Base-by-base conservation (phyloP, 92 coral and sea anemone genomes). In the Parazoanthus atlanticus region DNA sequence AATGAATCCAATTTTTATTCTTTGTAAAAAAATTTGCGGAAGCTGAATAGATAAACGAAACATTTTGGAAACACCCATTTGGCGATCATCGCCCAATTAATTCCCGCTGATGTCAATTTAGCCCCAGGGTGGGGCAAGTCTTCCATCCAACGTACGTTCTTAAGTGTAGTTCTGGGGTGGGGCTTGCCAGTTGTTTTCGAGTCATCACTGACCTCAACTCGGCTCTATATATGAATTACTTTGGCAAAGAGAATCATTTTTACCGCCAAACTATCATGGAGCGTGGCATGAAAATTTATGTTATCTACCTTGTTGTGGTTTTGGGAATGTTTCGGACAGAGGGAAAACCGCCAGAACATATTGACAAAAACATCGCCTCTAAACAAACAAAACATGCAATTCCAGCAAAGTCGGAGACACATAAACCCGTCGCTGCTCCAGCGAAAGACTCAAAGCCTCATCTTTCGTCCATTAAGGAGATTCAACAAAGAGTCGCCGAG, bases 401-500 rank as follows among this genome's bases (percentile, higher is more conserved):
- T 36, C 88, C 77, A 2, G 77, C 33, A 23, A 64, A 84, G 32
- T 54, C 81, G 25, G 74, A 41, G 16, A 0, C 79, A 19, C 66
- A 54, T 0, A 84, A 36, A 43, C 40, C 67, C 29, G 25, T 36
- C 3, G 30, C 31, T 56, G 78, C 41, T 70, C 66, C 66, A 1
- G 67, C 40, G 16, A 65, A 82, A 29, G 38, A 17, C 15, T 25
- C 78, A 0, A 84, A 84, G n/a, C 41, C 87, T 71, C 87, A 41
- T 25, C 79, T 84, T 15, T 69, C 78, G 33, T 43, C 82, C 19
- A 26, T 89, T 0, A 92, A 94, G 74, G 96, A 92, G 32, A 74
- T 85, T 36, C 90, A 93, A 43, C 92, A 93, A 25, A 88, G 93
- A 61, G 80, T 89, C 2, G 85, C 88, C 19, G 86, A 79, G n/a